Evolutionary conservation across 2,888 invertebrate species (phyloP).

Genomic region (Ditylenchus weischeri): DNA sequence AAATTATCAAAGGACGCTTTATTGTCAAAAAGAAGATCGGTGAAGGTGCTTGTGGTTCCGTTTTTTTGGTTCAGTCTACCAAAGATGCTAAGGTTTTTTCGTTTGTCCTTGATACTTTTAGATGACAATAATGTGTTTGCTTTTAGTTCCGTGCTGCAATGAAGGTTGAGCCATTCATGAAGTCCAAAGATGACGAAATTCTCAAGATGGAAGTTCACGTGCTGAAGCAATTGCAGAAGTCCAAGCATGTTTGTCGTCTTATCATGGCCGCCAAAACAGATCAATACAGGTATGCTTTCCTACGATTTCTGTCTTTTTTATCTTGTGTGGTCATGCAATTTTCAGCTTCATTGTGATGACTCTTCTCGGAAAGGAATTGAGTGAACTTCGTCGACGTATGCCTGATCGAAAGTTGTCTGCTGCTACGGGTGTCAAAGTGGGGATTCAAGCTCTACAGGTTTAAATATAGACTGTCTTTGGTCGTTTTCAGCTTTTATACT

Average conservation of each 20-base stretch:
- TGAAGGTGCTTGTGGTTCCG: conserved; percentile 44
- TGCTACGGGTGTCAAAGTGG: conserved; percentile 38
- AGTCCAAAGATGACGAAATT: conserved; percentile 48
- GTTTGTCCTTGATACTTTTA: neutral
- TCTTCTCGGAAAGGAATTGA: conserved; percentile 48
- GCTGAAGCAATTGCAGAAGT: conserved; percentile 41
- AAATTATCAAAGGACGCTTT: conserved; percentile 38
- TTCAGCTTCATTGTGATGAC: conserved; percentile 50
- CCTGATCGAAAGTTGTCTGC: conserved; percentile 39
- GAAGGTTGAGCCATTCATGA: conserved; percentile 49
- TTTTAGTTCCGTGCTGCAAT: conserved; percentile 41
- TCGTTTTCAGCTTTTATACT: neutral
- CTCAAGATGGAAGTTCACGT: conserved; percentile 53
- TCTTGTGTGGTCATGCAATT: neutral
- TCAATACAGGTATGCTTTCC: conserved; percentile 15
- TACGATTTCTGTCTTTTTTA: too few species aligned
- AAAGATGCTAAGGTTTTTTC: conserved; percentile 19
- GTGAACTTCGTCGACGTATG: conserved; percentile 42
- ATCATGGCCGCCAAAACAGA: conserved; percentile 39
- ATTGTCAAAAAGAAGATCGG: conserved; percentile 48
- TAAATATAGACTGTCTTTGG: neutral
- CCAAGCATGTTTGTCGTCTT: conserved; percentile 43
- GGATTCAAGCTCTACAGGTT: conserved; percentile 40
- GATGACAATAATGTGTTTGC: neutral
- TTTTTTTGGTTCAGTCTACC: conserved; percentile 28